Base-by-base conservation (phyloP, 1,140 invertebrate species). In the Drosophila jambulina region DNA sequence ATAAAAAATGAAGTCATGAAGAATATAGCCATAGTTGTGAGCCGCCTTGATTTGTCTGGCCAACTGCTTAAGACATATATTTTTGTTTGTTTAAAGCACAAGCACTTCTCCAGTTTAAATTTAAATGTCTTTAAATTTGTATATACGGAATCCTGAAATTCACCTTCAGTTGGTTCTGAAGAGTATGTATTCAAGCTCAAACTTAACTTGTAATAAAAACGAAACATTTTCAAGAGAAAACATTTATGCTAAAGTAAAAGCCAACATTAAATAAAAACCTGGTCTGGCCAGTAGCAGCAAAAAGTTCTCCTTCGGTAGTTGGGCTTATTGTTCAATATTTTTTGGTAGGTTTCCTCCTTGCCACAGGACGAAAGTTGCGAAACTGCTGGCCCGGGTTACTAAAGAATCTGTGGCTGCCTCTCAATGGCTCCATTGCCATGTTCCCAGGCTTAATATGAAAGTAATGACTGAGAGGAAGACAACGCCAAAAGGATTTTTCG, bases 361-460 rank as follows among this genome's bases (percentile, higher is more conserved):
- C 12, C 25, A n/a, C 43, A 54, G 12, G 29, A 23, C 38, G 45
- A 48, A 74, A 60, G 45, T 74, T 72, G 48, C 36, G 4, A 53
- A 36, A 27, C 21, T 54, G 32, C 23, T 42, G 15, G 12, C n/a
- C 13, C 23, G 23, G 43, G 48, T 19, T 46, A 25, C 23, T 12
- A 42, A 46, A 34, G 48, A 23, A 45, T 51, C 45, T 32, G 23
- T 42, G 65, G 48, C 27, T 29, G 58, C 40, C 38, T 34, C 46
- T 48, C 34, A 15, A 42, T 21, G 27, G 23, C 69, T 45, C 32
- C 51, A 54, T 54, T 2, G 21, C 15, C 53, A 56, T 49, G 63
- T 68, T 60, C 74, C 49, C 45, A 49, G 38, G 45, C 63, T 78
- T 78, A 78, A 78, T 69, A 69, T 61, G 42, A 57, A 76, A 76